phyloP scores from a whole-genome alignment of 2,888 invertebrate species.

The Timema podura region DNA sequence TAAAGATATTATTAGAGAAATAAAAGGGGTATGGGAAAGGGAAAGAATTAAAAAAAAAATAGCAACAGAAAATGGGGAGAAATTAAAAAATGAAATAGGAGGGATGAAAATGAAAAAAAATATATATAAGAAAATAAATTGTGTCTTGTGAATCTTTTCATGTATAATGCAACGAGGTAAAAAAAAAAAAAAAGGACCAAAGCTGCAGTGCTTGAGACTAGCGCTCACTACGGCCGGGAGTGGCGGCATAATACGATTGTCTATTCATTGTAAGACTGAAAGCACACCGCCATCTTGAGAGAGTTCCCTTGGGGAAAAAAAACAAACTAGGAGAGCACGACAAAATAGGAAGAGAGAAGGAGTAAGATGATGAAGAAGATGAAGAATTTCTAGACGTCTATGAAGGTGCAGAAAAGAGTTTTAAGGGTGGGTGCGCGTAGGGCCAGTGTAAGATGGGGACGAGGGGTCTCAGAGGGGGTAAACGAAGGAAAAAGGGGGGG shows the following conservation, averaged over 20 bases:
- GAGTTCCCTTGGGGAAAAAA: no score
- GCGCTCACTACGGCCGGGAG: no score
- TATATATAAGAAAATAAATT: constrained; percentile 18
- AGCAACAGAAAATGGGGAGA: neutral
- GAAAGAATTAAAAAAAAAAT: constrained; percentile 21
- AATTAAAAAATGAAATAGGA: constrained; percentile 1
- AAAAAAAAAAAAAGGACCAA: no score
- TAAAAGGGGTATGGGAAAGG: no score
- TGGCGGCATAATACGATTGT: constrained; percentile 28
- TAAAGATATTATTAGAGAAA: no score
- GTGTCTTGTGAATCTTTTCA: constrained; percentile 22
- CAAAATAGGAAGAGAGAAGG: constrained; percentile 13
- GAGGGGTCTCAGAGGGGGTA: constrained; percentile 5
- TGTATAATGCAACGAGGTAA: constrained; percentile 26
- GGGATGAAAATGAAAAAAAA: no score
- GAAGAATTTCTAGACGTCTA: no score
- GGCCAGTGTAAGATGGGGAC: no score
- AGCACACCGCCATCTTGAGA: constrained; percentile 18
- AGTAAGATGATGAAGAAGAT: constrained; percentile 8
- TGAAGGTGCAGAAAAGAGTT: no score
- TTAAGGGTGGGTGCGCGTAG: no score
- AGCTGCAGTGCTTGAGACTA: no score
- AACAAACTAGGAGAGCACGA: constrained; percentile 16
- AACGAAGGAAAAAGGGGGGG: constrained; percentile 2
- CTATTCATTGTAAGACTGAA: constrained; percentile 26